Evolutionary conservation across 2,888 invertebrate genomes (phyloP).

Genomic region (Pomacea canaliculata): DNA sequence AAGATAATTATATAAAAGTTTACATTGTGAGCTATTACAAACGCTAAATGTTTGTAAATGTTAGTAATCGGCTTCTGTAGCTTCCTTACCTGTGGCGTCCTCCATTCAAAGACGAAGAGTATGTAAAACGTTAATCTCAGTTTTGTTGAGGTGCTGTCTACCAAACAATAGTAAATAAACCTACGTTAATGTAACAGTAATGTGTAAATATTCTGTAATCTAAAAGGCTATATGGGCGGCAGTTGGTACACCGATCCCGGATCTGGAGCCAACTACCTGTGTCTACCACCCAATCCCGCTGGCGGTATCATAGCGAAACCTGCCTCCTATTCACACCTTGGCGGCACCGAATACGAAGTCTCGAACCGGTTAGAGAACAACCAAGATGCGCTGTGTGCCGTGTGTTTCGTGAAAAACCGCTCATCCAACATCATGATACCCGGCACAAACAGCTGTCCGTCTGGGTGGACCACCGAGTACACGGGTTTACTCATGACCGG

Average conservation of each 20-base stretch:
- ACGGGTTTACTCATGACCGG: not conserved
- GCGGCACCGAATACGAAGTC: not conserved
- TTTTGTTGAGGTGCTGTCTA: too few species aligned
- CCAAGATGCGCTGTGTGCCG: not conserved
- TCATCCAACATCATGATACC: not conserved
- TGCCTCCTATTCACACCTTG: not conserved
- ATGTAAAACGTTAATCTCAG: too few species aligned
- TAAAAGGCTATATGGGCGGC: not conserved
- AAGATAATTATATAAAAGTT: too few species aligned
- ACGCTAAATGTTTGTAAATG: too few species aligned
- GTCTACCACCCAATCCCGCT: not conserved
- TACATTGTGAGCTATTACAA: too few species aligned
- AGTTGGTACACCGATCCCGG: not conserved
- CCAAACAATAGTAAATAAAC: too few species aligned
- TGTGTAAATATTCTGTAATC: not conserved
- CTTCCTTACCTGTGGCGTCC: accelerated
- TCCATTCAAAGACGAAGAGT: too few species aligned
- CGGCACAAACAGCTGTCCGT: not conserved
- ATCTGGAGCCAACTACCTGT: not conserved
- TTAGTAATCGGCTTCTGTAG: too few species aligned
- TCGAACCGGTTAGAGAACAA: not conserved
- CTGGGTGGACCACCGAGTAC: not conserved
- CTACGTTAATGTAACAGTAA: not conserved
- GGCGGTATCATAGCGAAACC: not conserved
- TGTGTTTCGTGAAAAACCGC: not conserved